A percentile compares a stretch with the other conserved stretches of the same genome.
Conservation (phyloP, 2,888 invertebrate species). For the Cephus sareptanus region DNA sequence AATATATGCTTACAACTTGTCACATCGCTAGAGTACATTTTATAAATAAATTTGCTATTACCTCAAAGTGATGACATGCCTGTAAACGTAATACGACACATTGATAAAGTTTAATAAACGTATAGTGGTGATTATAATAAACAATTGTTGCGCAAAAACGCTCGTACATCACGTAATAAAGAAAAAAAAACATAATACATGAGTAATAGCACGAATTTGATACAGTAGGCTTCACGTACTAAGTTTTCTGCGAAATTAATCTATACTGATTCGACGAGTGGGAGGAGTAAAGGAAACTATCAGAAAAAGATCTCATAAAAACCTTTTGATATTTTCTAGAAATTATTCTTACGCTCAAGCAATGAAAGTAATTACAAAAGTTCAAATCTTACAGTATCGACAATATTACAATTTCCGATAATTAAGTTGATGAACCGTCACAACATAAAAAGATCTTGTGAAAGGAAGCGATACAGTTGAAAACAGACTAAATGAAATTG, state of each 20-base stretch:
- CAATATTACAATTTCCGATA: not conserved
- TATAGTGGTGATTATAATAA: not conserved
- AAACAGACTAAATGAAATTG: not conserved
- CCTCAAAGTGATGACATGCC: not conserved
- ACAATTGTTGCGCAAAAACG: not conserved
- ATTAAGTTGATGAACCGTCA: not conserved
- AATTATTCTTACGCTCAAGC: not conserved
- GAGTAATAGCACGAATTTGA: not conserved
- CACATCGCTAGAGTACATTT: not conserved
- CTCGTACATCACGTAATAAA: not conserved
- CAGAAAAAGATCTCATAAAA: not conserved
- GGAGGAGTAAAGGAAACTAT: not conserved
- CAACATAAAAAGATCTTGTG: not conserved
- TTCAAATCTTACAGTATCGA: not conserved
- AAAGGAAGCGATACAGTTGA: not conserved
- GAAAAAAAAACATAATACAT: not conserved
- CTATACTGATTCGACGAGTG: not conserved
- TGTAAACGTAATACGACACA: not conserved
- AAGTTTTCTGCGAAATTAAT: not conserved
- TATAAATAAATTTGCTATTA: constrained; percentile 4
- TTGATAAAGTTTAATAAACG: not conserved
- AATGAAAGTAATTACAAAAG: not conserved
- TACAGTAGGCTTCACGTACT: not conserved
- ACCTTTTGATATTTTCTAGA: not conserved
- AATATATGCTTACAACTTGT: not conserved